Conservation (phyloP, 2,113 vertebrate genomes). For the Hucho hucho region DNA sequence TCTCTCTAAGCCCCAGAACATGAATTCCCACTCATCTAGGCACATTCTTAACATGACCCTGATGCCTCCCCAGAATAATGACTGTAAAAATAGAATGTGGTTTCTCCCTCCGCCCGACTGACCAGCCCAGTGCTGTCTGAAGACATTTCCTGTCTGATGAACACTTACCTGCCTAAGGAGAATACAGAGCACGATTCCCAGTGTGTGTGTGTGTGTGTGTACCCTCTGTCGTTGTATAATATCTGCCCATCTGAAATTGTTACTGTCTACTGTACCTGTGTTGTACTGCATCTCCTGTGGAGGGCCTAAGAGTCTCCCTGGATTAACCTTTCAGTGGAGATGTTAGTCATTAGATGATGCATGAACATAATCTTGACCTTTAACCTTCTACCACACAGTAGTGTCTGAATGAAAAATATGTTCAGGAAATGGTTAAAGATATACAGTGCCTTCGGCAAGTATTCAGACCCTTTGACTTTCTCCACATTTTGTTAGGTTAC, state of each 20-base stretch:
- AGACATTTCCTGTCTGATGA: constrained; percentile 39
- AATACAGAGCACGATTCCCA: constrained; percentile 2
- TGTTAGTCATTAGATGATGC: not conserved
- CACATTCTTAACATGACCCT: not conserved
- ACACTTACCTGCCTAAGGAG: constrained; percentile 19
- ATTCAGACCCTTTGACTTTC: no score
- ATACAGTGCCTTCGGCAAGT: no score
- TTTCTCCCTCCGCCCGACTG: not conserved
- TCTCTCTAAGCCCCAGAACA: not conserved
- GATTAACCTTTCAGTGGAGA: no score
- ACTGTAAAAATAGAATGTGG: constrained; percentile 14
- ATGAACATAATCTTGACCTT: not conserved
- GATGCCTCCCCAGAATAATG: constrained; percentile 5
- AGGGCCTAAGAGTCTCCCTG: no score
- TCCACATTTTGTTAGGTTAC: no score
- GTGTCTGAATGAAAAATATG: not conserved
- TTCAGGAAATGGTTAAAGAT: no score
- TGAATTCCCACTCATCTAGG: not conserved
- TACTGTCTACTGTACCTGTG: no score
- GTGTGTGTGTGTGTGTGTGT: no score
- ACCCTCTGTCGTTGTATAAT: no score
- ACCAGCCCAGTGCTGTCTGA: constrained; percentile 4
- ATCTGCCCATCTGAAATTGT: no score
- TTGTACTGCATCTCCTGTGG: no score
- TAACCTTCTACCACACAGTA: no score